Conservation (phyloP, 1,140 invertebrate genomes). For the Calephelis nemesis region DNA sequence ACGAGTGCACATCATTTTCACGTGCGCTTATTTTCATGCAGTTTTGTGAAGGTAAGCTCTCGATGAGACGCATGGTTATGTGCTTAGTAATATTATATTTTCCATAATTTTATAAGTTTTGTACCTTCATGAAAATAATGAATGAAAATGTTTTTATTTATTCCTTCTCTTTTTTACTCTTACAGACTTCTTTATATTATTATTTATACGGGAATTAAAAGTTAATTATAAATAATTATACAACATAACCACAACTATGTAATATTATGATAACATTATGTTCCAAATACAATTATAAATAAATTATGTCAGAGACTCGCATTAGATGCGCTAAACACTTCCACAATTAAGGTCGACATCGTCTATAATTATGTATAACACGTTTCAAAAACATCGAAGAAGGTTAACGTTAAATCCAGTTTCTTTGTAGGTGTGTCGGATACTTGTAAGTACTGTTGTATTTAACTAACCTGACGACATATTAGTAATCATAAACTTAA, state of each 20-base stretch:
- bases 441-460: background rate
- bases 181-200: no score
- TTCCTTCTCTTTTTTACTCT: no score
- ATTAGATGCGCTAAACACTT: slow-evolving; percentile 5
- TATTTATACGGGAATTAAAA: no score
- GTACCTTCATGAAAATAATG: no score
- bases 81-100: no score
- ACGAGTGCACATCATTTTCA: no score
- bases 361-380: slow-evolving; percentile 4
- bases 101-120: no score
- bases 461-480: background rate
- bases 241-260: background rate
- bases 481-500: background rate
- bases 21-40: no score
- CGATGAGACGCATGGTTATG: no score
- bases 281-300: slow-evolving; percentile 17
- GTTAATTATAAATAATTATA: background rate
- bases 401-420: background rate
- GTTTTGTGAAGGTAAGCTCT: no score
- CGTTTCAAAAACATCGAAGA: background rate
- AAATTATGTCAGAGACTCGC: slow-evolving; percentile 12
- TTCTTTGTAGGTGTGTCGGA: background rate
- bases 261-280: slow-evolving; percentile 6
- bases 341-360: slow-evolving; percentile 6
- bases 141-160: no score